Conservation (phyloP, 2,113 vertebrate species). For the Bothrops jararaca region DNA sequence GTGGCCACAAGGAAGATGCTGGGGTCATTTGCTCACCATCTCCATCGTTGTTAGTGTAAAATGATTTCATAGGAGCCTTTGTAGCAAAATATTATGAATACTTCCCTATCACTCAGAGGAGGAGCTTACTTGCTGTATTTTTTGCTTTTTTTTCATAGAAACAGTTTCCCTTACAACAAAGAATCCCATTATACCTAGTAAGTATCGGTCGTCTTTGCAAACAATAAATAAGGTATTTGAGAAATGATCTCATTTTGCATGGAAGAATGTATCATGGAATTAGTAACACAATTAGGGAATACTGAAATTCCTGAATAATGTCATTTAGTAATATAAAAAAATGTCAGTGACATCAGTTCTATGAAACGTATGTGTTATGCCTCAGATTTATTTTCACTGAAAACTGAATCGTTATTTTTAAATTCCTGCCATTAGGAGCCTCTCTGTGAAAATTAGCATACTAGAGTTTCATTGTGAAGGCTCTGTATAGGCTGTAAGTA, state of each 20-base stretch:
- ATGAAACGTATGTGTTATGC: not conserved
- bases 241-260: not conserved
- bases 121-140: not conserved
- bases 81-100: not conserved
- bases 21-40: conserved; percentile 10
- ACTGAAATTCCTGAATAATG: not conserved
- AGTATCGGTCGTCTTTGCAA: not conserved
- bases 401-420: not conserved
- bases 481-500: not conserved
- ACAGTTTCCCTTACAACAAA: not conserved
- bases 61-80: not conserved
- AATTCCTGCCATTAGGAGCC: not conserved
- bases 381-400: not conserved
- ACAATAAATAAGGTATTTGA: not conserved
- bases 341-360: not conserved
- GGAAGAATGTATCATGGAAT: not conserved
- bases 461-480: not conserved
- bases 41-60: not conserved
- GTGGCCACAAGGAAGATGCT: not conserved
- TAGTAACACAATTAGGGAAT: not conserved
- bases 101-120: not conserved
- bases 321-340: not conserved
- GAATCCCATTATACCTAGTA: not conserved
- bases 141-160: not conserved
- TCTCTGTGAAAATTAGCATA: not conserved